Percentiles rank a stretch among this genome's conserved stretches.
Conservation (phyloP, 2,113 vertebrate genomes). For the Ictalurus punctatus region DNA sequence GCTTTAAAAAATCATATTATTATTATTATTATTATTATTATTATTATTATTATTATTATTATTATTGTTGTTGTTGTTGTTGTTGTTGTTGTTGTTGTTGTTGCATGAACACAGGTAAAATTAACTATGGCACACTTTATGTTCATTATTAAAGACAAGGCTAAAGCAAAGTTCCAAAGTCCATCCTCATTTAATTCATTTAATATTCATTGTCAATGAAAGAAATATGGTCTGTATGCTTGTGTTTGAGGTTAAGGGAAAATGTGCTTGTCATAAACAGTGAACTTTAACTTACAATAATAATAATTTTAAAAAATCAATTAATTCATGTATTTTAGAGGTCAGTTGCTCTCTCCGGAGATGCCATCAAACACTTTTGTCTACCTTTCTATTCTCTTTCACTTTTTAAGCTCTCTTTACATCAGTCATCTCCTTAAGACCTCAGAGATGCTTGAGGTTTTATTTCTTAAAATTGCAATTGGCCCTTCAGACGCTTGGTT, state of each 20-base stretch:
- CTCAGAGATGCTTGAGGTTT: constrained; percentile 27
- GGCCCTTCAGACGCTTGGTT: constrained; percentile 23
- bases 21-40: neutral
- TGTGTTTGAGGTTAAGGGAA: neutral
- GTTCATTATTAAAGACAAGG: neutral
- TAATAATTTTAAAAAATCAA: too few relatives aligned
- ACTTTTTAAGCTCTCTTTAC: constrained; percentile 38
- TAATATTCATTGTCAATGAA: constrained; percentile 17
- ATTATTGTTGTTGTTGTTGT: neutral
- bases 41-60: neutral
- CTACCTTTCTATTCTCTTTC: constrained; percentile 22
- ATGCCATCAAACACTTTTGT: constrained; percentile 20
- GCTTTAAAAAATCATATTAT: neutral
- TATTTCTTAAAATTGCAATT: constrained; percentile 37
- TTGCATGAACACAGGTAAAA: neutral
- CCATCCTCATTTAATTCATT: constrained; percentile 31
- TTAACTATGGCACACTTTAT: too few relatives aligned
- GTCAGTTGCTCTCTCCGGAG: constrained; percentile 26
- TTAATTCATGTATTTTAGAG: neutral
- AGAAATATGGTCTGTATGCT: neutral
- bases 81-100: neutral
- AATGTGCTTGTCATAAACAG: neutral
- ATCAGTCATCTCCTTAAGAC: constrained; percentile 16
- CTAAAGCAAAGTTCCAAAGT: constrained; percentile 16
- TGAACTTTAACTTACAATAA: neutral